Percentiles rank a stretch among this genome's conserved stretches.
phyloP scores from a whole-genome alignment of 1,140 invertebrate species.

The Nasonia vitripennis region DNA sequence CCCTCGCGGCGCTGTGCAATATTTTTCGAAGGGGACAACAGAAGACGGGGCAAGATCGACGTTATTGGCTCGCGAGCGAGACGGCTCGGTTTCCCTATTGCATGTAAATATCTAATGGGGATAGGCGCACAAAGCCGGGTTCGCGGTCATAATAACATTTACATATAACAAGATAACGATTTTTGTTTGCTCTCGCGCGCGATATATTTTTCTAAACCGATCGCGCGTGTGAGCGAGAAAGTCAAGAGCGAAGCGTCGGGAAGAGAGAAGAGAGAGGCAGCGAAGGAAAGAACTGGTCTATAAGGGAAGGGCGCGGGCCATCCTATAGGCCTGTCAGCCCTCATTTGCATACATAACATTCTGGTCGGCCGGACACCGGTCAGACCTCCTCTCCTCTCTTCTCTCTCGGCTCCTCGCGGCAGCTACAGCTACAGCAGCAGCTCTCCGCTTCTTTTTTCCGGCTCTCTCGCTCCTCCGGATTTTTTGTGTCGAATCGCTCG shows the following conservation, averaged over 20 bases:
- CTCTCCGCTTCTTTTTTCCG: slow-evolving; percentile 39
- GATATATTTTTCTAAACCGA: slow-evolving; percentile 68
- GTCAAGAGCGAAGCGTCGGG: slow-evolving; percentile 31
- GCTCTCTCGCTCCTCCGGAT: slow-evolving; percentile 40
- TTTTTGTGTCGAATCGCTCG: slow-evolving; percentile 47
- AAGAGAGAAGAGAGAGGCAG: slow-evolving; percentile 23
- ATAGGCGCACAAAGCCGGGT: slow-evolving; percentile 30
- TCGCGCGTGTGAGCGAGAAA: slow-evolving; percentile 52
- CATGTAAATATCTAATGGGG: slow-evolving; percentile 60
- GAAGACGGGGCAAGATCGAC: slow-evolving; percentile 32
- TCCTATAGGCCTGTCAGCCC: slow-evolving; percentile 69
- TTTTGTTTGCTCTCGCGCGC: slow-evolving; percentile 64
- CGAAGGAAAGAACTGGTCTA: slow-evolving; percentile 50
- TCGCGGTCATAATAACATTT: slow-evolving; percentile 65
- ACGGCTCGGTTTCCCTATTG: slow-evolving; percentile 55
- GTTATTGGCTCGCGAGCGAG: slow-evolving; percentile 17
- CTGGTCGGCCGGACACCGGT: slow-evolving; percentile 74
- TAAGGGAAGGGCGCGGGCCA: slow-evolving; percentile 54
- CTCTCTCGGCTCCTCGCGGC: background rate
- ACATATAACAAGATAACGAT: slow-evolving; percentile 72
- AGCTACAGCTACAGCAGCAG: background rate
- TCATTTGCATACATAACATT: slow-evolving; percentile 76
- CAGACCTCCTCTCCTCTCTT: slow-evolving; percentile 64
- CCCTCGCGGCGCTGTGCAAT: background rate
- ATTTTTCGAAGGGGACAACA: background rate